Evolutionary conservation across 2,797 vertebrate species (phyloP).

Genomic region (Rhinatrema bivittatum): DNA sequence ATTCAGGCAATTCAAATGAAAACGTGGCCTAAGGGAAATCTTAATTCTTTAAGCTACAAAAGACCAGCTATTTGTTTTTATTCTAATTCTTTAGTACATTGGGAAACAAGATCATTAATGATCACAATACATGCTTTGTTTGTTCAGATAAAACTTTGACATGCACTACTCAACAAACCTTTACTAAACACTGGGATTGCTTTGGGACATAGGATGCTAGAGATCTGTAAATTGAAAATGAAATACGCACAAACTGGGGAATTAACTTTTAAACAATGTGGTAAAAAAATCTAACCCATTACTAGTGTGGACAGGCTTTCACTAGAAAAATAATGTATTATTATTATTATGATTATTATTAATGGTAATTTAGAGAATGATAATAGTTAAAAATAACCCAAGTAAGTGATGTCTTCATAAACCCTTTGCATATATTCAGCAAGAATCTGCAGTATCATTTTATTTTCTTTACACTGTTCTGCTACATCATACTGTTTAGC

Average conservation of each 20-base stretch:
- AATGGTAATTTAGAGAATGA: too few species aligned
- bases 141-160: conserved; percentile 7
- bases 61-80: conserved; percentile 36
- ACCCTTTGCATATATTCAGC: too few species aligned
- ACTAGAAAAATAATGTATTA: too few species aligned
- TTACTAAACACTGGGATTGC: neutral
- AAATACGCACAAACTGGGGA: conserved; percentile 4
- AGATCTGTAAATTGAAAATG: conserved; percentile 18
- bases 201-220: conserved; percentile 4
- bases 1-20: conserved; percentile 36
- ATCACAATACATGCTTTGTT: conserved; percentile 31
- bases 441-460: too few species aligned
- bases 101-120: conserved; percentile 29
- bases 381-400: too few species aligned
- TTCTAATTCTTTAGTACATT: conserved; percentile 29
- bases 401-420: too few species aligned
- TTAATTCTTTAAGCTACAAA: conserved; percentile 37
- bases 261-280: neutral
- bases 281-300: neutral
- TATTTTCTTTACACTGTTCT: too few species aligned
- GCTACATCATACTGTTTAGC: too few species aligned
- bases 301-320: neutral
- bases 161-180: neutral
- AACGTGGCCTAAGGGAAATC: conserved; percentile 41
- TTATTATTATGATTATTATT: too few species aligned